Evolutionary conservation across 2,797 vertebrate species (phyloP).

Genomic region (Rallus crepitans): DNA sequence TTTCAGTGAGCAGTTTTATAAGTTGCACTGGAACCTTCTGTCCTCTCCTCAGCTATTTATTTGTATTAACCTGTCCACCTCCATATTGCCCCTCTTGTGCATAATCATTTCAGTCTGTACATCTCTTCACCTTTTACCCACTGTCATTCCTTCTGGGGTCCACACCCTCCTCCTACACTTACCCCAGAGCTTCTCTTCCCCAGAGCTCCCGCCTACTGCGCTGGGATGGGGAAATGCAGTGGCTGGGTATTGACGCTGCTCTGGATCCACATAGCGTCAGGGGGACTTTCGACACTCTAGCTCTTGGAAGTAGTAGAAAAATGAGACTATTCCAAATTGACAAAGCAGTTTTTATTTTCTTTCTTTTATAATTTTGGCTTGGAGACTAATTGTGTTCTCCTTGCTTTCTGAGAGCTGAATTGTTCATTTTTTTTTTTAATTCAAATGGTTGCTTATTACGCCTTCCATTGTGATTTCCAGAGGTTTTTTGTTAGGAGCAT

Average conservation of each 20-base stretch:
- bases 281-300: neutral
- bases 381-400: neutral
- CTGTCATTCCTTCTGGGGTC: neutral
- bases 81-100: neutral
- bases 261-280: rapidly evolving
- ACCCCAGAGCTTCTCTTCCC: neutral
- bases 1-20: neutral
- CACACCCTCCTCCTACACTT: conserved; percentile 49
- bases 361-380: neutral
- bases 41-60: rapidly evolving
- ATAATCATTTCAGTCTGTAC: neutral
- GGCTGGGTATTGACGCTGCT: rapidly evolving
- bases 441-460: neutral
- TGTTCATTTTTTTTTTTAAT: neutral
- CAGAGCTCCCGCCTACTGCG: neutral
- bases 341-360: neutral
- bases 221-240: neutral
- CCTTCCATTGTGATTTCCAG: neutral
- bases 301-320: neutral
- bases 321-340: neutral
- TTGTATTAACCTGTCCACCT: neutral
- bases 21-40: neutral
- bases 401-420: neutral
- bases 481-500: neutral
- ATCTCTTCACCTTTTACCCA: neutral